Conservation (phyloP, 2,888 invertebrate species). For the Drosophila vallismaia region DNA sequence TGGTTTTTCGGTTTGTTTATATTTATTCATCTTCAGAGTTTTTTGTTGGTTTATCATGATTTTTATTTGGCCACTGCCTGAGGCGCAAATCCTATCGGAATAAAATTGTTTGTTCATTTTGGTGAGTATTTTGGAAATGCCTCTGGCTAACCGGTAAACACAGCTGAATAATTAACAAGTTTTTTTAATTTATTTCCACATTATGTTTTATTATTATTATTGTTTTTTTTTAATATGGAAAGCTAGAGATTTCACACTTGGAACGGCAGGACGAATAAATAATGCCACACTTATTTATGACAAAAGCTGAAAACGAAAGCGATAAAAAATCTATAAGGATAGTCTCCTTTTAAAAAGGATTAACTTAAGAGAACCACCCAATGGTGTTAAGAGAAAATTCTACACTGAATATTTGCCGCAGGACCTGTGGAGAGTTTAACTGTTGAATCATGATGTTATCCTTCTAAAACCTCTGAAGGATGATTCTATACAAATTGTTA, state of each 20-base stretch:
- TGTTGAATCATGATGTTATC: conserved; percentile 64
- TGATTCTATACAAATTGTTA: background rate
- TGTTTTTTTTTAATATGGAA: conserved; percentile 12
- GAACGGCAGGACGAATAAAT: conserved; percentile 29
- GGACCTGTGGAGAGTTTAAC: conserved; percentile 67
- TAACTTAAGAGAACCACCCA: conserved; percentile 12
- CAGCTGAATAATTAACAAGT: conserved; percentile 1
- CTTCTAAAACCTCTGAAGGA: background rate
- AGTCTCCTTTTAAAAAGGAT: background rate
- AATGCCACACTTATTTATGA: conserved; percentile 48
- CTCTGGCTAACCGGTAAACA: conserved; percentile 46
- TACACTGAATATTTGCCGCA: conserved; percentile 8
- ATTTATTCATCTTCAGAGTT: conserved; percentile 56
- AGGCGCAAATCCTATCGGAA: conserved; percentile 25
- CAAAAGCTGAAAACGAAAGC: conserved; percentile 79
- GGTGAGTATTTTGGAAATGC: conserved; percentile 8
- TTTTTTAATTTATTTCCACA: background rate
- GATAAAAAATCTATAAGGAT: conserved; percentile 28
- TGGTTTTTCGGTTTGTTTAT: conserved; percentile 70
- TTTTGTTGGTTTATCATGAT: conserved; percentile 75
- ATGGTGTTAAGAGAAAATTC: conserved; percentile 26
- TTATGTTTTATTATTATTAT: conserved; percentile 4
- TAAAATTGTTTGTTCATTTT: conserved; percentile 51
- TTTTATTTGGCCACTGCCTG: conserved; percentile 74
- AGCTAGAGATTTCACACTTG: conserved; percentile 28